Evolutionary conservation across 2,797 vertebrate species (phyloP), one percentile per base, ranked within the genome.

Genomic region (Coregonus suidteri): DNA sequence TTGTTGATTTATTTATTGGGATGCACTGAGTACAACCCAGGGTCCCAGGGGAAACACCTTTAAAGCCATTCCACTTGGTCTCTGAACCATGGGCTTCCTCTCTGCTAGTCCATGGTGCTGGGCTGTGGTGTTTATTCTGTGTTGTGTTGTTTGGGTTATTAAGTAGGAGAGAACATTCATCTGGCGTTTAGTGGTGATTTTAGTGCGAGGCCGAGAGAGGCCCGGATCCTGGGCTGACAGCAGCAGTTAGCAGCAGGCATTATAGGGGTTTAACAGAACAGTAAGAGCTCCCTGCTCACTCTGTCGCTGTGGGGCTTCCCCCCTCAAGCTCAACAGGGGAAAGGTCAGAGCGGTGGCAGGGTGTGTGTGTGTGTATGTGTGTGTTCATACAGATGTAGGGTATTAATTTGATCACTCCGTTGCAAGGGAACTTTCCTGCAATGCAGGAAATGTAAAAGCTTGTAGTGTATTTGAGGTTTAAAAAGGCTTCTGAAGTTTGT

Each of bases 191-290:
- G 37, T 72, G 75, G 65, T 75, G 30, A 73, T 85, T 83, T 80
- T 52, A 65, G 25, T 68, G 31, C 13, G 25, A 74, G 9, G 41
- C 41, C 11, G 68, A 75, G 83, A 81, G 80, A 81, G 77, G 81
- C 82, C 82, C 76, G 3, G 31, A 34, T 3, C 31, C 31, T 34
- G 31, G 31, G 68, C 81, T 9, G 41, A 7, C 9, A 47, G 41
- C 82, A 85, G 82, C 81, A 79, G 85, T 80, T 78, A 84, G 78
- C 82, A 78, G 78, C 78, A 71, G 56, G 75, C 72, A 78, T 87
- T 81, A 82, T 84, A 87, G 79, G 82, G 80, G 88, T 89, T 90
- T 91, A 91, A 47, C 41, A 76, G 77, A 78, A 65, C 76, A 73
- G 25, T 70, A 73, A 9, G 65, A 37, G 64, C 52, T 59, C 34